Conservation (phyloP, 2,888 invertebrate species). For the Uropetala carovei region DNA sequence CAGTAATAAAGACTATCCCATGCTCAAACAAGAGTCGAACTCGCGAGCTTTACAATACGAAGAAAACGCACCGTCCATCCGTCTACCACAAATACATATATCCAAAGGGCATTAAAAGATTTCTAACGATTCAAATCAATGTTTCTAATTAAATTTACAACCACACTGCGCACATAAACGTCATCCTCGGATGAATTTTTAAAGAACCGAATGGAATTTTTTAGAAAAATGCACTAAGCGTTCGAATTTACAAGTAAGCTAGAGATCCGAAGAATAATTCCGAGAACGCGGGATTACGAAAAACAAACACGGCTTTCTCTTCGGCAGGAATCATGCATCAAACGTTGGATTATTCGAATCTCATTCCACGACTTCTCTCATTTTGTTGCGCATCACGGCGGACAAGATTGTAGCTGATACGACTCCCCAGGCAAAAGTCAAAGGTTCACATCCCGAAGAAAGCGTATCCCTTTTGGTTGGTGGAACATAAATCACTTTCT, state of each 20-base stretch:
- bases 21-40: too few species aligned
- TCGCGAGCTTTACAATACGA: too few species aligned
- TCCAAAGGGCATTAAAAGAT: too few species aligned
- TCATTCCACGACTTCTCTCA: not conserved
- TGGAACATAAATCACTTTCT: not conserved
- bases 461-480: not conserved
- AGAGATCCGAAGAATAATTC: not conserved
- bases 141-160: not conserved
- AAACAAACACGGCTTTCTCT: not conserved
- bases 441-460: constrained; percentile 6
- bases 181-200: not conserved
- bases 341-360: not conserved
- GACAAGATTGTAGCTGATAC: not conserved
- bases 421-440: not conserved
- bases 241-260: not conserved
- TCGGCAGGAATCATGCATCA: not conserved
- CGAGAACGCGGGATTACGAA: not conserved
- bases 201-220: not conserved
- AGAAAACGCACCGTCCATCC: too few species aligned
- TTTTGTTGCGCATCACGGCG: not conserved
- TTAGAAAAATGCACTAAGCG: not conserved
- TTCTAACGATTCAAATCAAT: too few species aligned
- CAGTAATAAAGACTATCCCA: too few species aligned
- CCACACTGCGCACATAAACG: not conserved
- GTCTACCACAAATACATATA: too few species aligned